Evolutionary conservation across 2,888 invertebrate genomes (phyloP), one percentile per base, ranked within the genome.

Genomic region (Eristalinus aeneus): DNA sequence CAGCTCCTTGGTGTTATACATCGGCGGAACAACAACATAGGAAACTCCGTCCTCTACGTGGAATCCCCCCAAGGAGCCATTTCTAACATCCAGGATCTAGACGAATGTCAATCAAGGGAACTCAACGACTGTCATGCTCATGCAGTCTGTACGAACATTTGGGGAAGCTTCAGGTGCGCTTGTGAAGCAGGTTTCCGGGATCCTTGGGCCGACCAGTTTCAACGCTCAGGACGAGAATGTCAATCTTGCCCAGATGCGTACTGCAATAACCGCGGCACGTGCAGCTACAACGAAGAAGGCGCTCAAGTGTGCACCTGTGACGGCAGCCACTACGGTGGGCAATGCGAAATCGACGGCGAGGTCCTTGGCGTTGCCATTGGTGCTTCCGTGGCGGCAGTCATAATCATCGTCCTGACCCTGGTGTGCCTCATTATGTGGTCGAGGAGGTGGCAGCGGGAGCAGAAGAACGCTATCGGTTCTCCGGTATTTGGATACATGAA

Each of bases 391-490:
- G 96, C 97, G 0, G 98, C 98, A 1, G 95, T 97, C 1, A 95
- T 98, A 54, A 97, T 98, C 88, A 98, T 98, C 87, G 96, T 97
- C 0, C 93, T 97, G 71, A 98, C 98, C 0, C 93, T 98, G 10
- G 96, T 97, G 0, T 97, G 97, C 88, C 94, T 98, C 12, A 95
- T 98, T 88, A 97, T 97, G 94, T 98, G 98, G 98, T 98, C 98
- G 89, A 97, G 97, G 63, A 95, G 96, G 89, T 98, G 98, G 98
- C 97, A 96, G 65, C 94, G 96, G 2, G 97, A 98, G 89, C 97
- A 97, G 91, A 98, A 97, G 91, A 95, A 95, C 76, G 94, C 94
- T 0, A 95, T 95, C 39, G 96, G 96, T 0, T 97, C 97, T 0
- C 97, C 97, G 0, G 96, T 97, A 4, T 97, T 97, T 92, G 97